Evolutionary conservation across 1,140 invertebrate genomes (phyloP), one percentile per base, ranked within the genome.

Genomic region (Anagrus nilaparvatae): DNA sequence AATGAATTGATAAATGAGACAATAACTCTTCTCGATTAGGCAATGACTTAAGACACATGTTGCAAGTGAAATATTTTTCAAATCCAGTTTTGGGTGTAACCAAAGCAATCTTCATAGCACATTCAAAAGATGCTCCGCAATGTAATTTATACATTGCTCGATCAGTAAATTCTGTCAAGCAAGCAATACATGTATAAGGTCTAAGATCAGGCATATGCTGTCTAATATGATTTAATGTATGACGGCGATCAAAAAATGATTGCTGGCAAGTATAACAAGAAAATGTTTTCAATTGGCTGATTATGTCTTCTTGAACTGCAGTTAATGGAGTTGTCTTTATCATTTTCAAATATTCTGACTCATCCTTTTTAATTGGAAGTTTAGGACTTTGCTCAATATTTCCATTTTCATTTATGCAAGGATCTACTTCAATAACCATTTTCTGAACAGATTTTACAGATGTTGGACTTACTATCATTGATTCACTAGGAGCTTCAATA

Each of bases 41-140:
- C 50, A 67, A 45, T 0, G 66, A 47, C 19, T 55, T 47, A 21
- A 66, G 39, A 23, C 66, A 69, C 66, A 69, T 69, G 35, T 67
- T 69, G 13, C 66, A 69, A 0, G 64, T 67, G 40, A 69, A 69
- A 20, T 67, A 67, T 17, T 60, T 62, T 18, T 69, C 64, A 1
- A 47, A 50, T 1, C 65, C 65, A 1, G 55, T 51, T 29, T 60
- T 62, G 0, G 66, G 66, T 0, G 62, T 35, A 0, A 69, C 66
- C 0, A 60, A 36, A 3, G 66, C 66, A 3, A 69, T 69, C 24
- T 67, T 67, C 63, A 67, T 65, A 0, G 66, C 66, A 30, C 65
- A 69, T 8, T 69, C 63, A 16, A 66, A 66, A 0, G 64, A 67
- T 1, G 56, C 61, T 8, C 50, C 55, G 24, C 66, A 67, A 20